Base-by-base conservation (phyloP, 2,888 invertebrate genomes). In the Eumacrocentrus americanus region DNA sequence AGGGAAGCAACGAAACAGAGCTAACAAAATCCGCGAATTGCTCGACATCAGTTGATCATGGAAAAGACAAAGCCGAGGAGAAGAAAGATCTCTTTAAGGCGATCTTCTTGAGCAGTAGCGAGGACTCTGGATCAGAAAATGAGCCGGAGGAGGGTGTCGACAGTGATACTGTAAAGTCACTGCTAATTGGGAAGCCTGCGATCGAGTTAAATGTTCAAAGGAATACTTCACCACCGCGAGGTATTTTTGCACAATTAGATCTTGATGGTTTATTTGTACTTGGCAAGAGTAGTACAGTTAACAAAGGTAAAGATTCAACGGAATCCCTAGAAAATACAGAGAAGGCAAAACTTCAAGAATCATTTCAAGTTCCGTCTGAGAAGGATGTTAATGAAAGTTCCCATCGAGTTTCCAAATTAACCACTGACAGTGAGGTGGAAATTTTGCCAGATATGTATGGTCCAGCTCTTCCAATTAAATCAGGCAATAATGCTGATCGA, bases 41-140 rank as follows among this genome's bases (percentile, higher is more conserved):
- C 44, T 35, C 6, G 29, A 12, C 34, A 40, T 16, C 25, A 25
- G 23, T n/a, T 23, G 16, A 7, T 7, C 9, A 44, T 12, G 25
- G 56, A 0, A 67, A 68, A 35, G 60, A 58, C 3, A 70, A 68
- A 20, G 54, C 84, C 16, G 83, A 84, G 16, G 84, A 89, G 48
- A 89, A 88, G 69, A 83, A 85, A 61, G 95, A 95, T 80, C 82
- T 97, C 2, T 97, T 94, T 74, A 93, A 92, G 80, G 90, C 94
- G 0, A 93, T 97, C 71, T 97, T 97, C 76, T 84, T 91, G 22
- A 90, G 90, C 71, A 91, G 92, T 61, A 91, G 90, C 72, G 91
- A 90, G 70, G 82, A 81, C 20, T 85, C 86, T 11, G 89, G 89
- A 52, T 83, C 83, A 2, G 82, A 82, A 48, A 74, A 69, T 25